Evolutionary conservation across 1,140 invertebrate genomes (phyloP).

Genomic region (Coboldia fuscipes): DNA sequence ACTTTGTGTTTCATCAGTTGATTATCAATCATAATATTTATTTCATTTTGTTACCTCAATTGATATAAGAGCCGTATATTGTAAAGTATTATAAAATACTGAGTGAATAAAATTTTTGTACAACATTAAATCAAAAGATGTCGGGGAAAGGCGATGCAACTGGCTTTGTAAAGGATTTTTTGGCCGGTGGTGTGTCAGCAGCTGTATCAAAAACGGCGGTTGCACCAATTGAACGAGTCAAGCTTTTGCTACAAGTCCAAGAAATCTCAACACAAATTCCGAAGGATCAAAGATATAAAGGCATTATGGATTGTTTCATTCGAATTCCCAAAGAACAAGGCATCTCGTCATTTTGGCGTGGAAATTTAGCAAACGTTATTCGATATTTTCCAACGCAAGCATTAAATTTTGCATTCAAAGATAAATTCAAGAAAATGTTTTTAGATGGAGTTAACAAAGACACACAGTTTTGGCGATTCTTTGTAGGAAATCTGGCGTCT

Average conservation of each 20-base stretch:
- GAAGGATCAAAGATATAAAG: constrained; percentile 56
- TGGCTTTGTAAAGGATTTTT: constrained; percentile 50
- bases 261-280: constrained; percentile 61
- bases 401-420: constrained; percentile 88
- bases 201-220: constrained; percentile 73
- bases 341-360: constrained; percentile 69
- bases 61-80: too few relatives aligned
- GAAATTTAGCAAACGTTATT: constrained; percentile 81
- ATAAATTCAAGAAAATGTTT: constrained; percentile 63
- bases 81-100: too few relatives aligned
- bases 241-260: constrained; percentile 76
- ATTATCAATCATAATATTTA: too few relatives aligned
- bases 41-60: too few relatives aligned
- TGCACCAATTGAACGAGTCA: constrained; percentile 84
- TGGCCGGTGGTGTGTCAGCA: constrained; percentile 70
- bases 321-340: constrained; percentile 75
- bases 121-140: too few relatives aligned
- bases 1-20: too few relatives aligned
- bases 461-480: constrained; percentile 66
- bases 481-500: constrained; percentile 70
- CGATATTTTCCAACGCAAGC: constrained; percentile 91
- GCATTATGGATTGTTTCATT: constrained; percentile 49
- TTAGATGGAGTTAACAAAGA: constrained; percentile 61
- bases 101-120: too few relatives aligned
- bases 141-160: constrained; percentile 27